Evolutionary conservation across 2,113 vertebrate species (phyloP), one percentile per base, ranked within the genome.

Genomic region (Eubucco bourcierii): DNA sequence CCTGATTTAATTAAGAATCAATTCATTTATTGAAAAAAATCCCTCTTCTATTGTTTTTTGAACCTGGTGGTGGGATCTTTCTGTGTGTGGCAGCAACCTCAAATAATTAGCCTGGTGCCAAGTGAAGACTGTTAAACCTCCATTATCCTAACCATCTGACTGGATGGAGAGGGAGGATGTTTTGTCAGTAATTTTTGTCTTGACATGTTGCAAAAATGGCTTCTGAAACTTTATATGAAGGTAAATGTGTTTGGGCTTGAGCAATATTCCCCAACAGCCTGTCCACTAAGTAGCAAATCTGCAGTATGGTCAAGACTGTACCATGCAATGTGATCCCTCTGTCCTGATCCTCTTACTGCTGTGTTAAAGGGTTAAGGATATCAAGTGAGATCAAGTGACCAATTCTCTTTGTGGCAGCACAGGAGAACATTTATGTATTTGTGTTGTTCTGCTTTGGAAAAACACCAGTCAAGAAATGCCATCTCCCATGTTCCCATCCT

Each of bases 1-100:
- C 47, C 84, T 80, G 59, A 88, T 90, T 94, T 87, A 96, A 95
- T 89, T 88, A 95, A 29, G 47, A 92, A 90, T 96, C 87, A 93
- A 94, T 90, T 94, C 31, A 80, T 27, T 76, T 85, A 83, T n/a
- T 91, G 68, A 82, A 90, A 67, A 37, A 79, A 34, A 76, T 31
- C 5, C 6, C 10, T 76, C 23, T 92, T 60, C 72, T 84, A 44
- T 60, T 91, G 58, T 76, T 86, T 91, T 84, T 92, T 7, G 15
- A 87, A 77, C 25, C 34, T 53, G 59, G 39, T 77, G 58, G 52
- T 95, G 29, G 72, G 20, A 87, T 83, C 74, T 70, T 55, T 93
- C 7, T 91, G 50, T 84, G 74, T 92, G 90, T 90, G 85, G 93
- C 55, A 77, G 31, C 75, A 86, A 90, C 84, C 87, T 95, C 89